Evolutionary conservation across 2,797 vertebrate genomes (phyloP), one percentile per base, ranked within the genome.

Genomic region (Tangara arthus): DNA sequence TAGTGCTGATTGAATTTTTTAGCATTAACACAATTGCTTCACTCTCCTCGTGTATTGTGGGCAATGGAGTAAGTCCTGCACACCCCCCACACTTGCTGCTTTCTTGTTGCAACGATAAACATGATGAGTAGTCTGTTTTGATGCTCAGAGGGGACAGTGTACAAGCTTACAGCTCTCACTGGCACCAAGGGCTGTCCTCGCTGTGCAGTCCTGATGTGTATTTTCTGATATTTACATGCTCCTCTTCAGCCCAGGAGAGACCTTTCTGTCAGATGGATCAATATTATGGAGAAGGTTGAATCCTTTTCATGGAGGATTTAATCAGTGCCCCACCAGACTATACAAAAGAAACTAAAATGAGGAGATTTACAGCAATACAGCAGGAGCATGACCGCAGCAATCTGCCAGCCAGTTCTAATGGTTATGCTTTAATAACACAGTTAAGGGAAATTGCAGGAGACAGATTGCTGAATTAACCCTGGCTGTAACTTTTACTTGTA

Each of bases 271-370:
- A 91, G 60, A 77, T 44, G 5, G 70, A 73, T 88, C 94, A 89
- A 57, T 91, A 82, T 77, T 88, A 82, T 73, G 46, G 68, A 90
- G 86, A 69, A 26, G 41, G 30, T 52, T 84, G 66, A 84, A 70
- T 90, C 61, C 12, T n/a, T 91, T 90, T 94, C 59, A 81, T 26
- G 69, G 77, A 82, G 76, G 8, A 90, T 94, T 95, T 94, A 80
- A 84, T 92, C 87, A 59, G 44, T 35, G 34, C 15, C 32, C 66
- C 41, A 39, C 32, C 42, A 61, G 81, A 78, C 63, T 89, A 23
- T 41, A 50, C 37, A 57, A 60, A 90, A 82, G 46, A 68, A 80
- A 53, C 42, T 69, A 80, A 86, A 90, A 70, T 35, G 34, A 30
- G 37, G 66, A 90, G 50, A 90, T 49, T 91, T 59, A 73, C 80